A percentile compares a stretch with the other conserved stretches of the same genome.
These are phyloP conservation scores for Dioctria linearis DNA, from an alignment of 2,888 invertebrate species.

Conservation along the genomic window DNA sequence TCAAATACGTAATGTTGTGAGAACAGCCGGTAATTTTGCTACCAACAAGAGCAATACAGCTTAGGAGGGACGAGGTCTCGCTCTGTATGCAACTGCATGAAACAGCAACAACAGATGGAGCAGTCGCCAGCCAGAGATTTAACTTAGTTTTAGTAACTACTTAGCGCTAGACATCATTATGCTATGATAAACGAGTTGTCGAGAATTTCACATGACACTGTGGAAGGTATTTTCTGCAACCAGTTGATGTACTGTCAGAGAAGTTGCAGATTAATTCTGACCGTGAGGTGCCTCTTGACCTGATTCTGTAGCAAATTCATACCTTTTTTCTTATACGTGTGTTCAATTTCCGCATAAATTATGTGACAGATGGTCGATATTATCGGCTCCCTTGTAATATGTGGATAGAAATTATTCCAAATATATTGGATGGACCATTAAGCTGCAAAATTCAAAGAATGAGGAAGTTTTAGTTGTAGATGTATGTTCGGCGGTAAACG, in stretches of 20 bases:
- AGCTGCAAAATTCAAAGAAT: no score
- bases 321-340: not conserved
- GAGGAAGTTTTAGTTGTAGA: no score
- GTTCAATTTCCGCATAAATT: no score
- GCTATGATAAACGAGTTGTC: constrained; percentile 15
- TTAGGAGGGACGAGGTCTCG: not conserved
- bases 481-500: no score
- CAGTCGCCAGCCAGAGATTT: no score
- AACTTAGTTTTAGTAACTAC: no score
- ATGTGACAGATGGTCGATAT: no score
- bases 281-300: constrained; percentile 57
- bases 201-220: constrained; percentile 50
- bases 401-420: no score
- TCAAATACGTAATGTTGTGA: constrained; percentile 1
- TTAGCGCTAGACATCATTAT: constrained; percentile 15
- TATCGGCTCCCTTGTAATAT: no score
- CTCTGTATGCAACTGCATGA: not conserved
- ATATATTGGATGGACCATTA: no score
- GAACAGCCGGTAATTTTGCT: constrained; percentile 6
- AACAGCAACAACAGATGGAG: no score
- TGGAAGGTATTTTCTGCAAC: constrained; percentile 46
- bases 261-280: constrained; percentile 43
- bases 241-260: constrained; percentile 18
- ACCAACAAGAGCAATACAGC: not conserved
- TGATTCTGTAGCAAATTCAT: constrained; percentile 51